Evolutionary conservation across 2,888 invertebrate species (phyloP).

Genomic region (Ametastegia equiseti): DNA sequence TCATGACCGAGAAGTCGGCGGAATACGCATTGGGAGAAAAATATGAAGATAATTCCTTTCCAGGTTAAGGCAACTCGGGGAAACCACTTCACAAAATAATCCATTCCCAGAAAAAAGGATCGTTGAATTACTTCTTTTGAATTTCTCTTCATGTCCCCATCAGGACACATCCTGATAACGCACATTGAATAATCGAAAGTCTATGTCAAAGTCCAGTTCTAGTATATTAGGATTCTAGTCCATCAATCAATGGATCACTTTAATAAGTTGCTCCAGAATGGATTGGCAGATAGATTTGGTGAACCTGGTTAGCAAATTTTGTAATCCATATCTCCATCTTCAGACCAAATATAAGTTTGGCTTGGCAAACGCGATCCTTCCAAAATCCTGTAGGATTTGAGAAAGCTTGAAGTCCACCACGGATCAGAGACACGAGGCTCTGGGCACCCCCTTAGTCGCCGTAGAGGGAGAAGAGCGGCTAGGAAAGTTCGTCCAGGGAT

Average conservation of each 20-base stretch:
- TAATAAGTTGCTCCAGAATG: too few species aligned
- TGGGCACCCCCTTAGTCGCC: constrained; percentile 17
- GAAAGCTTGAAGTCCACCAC: constrained; percentile 11
- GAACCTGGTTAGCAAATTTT: not conserved
- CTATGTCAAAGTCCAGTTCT: not conserved
- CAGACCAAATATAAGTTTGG: not conserved
- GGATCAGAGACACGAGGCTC: constrained; percentile 18
- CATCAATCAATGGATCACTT: too few species aligned
- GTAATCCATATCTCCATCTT: not conserved
- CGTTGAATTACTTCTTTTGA: not conserved
- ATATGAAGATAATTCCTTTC: constrained; percentile 13
- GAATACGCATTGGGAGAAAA: constrained; percentile 31
- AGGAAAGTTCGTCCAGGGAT: constrained; percentile 49
- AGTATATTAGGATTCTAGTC: not conserved
- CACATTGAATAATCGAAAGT: not conserved
- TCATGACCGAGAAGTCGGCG: constrained; percentile 27
- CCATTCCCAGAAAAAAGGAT: not conserved
- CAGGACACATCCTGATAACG: too few species aligned
- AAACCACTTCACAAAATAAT: not conserved
- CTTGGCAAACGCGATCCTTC: not conserved
- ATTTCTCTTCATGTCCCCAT: not conserved
- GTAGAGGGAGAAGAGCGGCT: constrained; percentile 15
- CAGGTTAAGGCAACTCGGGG: not conserved
- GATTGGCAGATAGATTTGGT: too few species aligned
- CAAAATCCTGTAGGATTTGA: constrained; percentile 10